Base-by-base conservation (phyloP, 2,113 vertebrate species). In the Corythoichthys haematopterus region DNA sequence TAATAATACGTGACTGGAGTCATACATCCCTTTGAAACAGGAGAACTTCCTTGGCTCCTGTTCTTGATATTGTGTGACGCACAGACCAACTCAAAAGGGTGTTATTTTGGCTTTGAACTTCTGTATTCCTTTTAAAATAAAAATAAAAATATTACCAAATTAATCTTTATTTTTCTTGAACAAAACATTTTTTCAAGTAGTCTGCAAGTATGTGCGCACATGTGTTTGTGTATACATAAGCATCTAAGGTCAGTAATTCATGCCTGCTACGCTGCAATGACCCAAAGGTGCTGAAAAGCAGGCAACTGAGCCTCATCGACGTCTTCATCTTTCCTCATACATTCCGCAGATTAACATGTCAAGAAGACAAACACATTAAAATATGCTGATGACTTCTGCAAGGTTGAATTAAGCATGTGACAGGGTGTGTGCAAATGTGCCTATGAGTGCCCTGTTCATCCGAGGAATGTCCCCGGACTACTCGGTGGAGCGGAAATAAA, bases 391-490 rank as follows among this genome's bases (percentile, higher is more conserved):
- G 71, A 80, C 71, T 70, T 43, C 70, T 38, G 65, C 78, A 76
- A 56, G 64, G 79, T 73, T 69, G 64, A 72, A 80, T 86, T 77
- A 68, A 72, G 67, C 68, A 71, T 82, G 78, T 87, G 87, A 85
- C 82, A 82, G 71, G 70, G 81, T 63, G 80, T 88, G 84, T 79
- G 68, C 65, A 45, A 71, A 79, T 78, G 66, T 78, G 69, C 80
- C 81, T 72, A 79, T 77, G 74, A 80, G 84, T 83, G 80, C 71
- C 71, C 48, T 79, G 80, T 60, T 72, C 76, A 64, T 83, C 62
- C 74, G 46, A 90, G 88, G 91, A 91, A 92, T 92, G 91, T 88
- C 80, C 86, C 88, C 87, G 64, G 88, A 88, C 90, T 81, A 81
- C 88, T 80, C 76, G 61, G 84, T 85, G 65, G 64, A 85, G 83